Conservation (phyloP, 1,140 invertebrate genomes). For the Drosophila hydei region DNA sequence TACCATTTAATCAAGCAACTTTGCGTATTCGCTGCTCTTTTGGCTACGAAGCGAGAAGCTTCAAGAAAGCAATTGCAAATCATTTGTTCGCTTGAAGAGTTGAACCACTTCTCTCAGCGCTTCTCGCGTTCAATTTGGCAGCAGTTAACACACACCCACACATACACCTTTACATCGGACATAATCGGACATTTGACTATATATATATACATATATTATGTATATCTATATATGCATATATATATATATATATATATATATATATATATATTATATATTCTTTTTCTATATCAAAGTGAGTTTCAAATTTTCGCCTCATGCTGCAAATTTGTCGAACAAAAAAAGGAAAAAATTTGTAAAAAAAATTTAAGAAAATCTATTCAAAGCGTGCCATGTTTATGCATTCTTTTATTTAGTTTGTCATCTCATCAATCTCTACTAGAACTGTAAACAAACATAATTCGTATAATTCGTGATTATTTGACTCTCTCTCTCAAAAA, state of each 20-base stretch:
- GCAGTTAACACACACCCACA: constrained; percentile 7
- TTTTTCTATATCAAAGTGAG: constrained; percentile 42
- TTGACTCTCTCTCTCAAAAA: constrained; percentile 48
- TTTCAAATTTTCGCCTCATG: constrained; percentile 32
- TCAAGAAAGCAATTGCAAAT: background rate
- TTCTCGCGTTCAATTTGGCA: constrained; percentile 4
- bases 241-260: constrained; percentile 35
- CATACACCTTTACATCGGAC: constrained; percentile 10
- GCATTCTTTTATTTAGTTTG: constrained; percentile 37
- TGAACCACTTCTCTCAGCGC: background rate
- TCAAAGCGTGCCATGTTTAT: constrained; percentile 70
- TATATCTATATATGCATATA: constrained; percentile 11
- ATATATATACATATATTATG: constrained; percentile 13
- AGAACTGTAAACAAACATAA: constrained; percentile 14
- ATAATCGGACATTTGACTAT: constrained; percentile 27
- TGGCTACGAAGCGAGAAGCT: too few relatives aligned
- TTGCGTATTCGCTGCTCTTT: too few relatives aligned
- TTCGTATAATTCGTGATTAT: constrained; percentile 38
- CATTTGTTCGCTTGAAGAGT: background rate
- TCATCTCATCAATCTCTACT: constrained; percentile 37
- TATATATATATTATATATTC: constrained; percentile 28
- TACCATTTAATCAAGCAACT: too few relatives aligned
- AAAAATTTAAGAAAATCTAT: constrained; percentile 40
- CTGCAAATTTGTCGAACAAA: constrained; percentile 32
- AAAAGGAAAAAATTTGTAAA: constrained; percentile 15